phyloP scores from a whole-genome alignment of 92 coral and sea anemone genomes.

The Palythoa heliodiscus region DNA sequence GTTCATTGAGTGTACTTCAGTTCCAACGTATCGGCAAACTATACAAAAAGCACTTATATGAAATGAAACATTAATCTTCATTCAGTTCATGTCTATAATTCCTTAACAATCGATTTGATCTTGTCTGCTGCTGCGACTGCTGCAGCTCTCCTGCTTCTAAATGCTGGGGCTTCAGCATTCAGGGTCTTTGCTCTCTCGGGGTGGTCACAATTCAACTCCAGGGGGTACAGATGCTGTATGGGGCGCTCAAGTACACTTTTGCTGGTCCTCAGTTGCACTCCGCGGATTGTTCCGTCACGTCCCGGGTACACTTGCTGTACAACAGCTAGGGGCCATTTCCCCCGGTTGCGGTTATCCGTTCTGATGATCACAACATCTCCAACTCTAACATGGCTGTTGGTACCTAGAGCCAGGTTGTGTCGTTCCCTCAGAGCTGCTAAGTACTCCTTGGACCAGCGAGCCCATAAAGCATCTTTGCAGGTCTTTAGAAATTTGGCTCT shows the following conservation, averaged over 20 bases:
- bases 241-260: slow-evolving; percentile 51
- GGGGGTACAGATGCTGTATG: slow-evolving; percentile 50
- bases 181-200: slow-evolving; percentile 27
- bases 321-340: slow-evolving; percentile 52
- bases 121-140: slow-evolving; percentile 52
- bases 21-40: background rate
- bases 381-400: slow-evolving; percentile 27
- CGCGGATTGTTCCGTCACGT: slow-evolving; percentile 49
- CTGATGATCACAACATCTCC: slow-evolving; percentile 54
- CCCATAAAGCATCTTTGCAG: slow-evolving; percentile 60
- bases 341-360: slow-evolving; percentile 49
- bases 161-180: slow-evolving; percentile 38
- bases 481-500: slow-evolving; percentile 47
- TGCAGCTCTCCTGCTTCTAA: slow-evolving; percentile 46
- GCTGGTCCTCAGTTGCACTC: slow-evolving; percentile 41
- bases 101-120: slow-evolving; percentile 30
- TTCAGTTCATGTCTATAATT: background rate
- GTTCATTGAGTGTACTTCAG: background rate
- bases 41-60: too few species aligned
- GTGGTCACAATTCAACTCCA: slow-evolving; percentile 39
- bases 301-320: slow-evolving; percentile 41
- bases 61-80: background rate
- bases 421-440: slow-evolving; percentile 48
- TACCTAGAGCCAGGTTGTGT: slow-evolving; percentile 49
- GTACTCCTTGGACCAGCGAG: slow-evolving; percentile 49